Conservation (phyloP, 2,888 invertebrate species). For the Sclerodermus sp. region DNA sequence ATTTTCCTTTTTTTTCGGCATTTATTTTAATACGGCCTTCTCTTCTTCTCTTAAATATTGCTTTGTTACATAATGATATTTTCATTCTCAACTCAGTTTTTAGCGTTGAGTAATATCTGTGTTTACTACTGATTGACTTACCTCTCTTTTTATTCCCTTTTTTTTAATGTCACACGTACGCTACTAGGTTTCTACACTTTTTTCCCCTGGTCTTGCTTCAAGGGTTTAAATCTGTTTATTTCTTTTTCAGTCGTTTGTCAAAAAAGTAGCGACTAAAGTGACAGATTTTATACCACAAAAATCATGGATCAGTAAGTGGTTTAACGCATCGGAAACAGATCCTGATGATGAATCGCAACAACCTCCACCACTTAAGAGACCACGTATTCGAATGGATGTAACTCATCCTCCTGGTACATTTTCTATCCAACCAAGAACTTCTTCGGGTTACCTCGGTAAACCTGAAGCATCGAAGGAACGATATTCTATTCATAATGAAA, state of each 20-base stretch:
- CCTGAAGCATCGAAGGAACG: constrained; percentile 31
- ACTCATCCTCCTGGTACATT: constrained; percentile 54
- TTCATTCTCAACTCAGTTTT: no score
- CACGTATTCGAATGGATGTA: constrained; percentile 53
- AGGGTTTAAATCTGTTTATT: constrained; percentile 1
- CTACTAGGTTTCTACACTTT: no score
- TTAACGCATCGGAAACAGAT: constrained; percentile 43
- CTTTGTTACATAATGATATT: no score
- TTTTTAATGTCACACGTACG: no score
- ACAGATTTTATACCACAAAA: constrained; percentile 67
- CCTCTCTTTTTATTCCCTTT: no score
- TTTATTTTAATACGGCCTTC: no score
- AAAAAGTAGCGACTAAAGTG: constrained; percentile 68
- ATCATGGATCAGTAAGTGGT: constrained; percentile 57
- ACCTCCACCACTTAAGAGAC: constrained; percentile 47
- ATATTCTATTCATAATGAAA: constrained; percentile 32
- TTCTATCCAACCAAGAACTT: constrained; percentile 39
- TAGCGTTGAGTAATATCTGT: no score
- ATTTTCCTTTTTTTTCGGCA: no score
- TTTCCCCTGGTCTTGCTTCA: no score
- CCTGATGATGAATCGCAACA: constrained; percentile 39
- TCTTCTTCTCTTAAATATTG: no score
- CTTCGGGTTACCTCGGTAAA: constrained; percentile 28
- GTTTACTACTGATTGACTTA: no score
- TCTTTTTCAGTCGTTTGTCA: constrained; percentile 67